A percentile compares a stretch with the other conserved stretches of the same genome.
phyloP scores from a whole-genome alignment of 2,113 vertebrate species.

The Rana temporaria region DNA sequence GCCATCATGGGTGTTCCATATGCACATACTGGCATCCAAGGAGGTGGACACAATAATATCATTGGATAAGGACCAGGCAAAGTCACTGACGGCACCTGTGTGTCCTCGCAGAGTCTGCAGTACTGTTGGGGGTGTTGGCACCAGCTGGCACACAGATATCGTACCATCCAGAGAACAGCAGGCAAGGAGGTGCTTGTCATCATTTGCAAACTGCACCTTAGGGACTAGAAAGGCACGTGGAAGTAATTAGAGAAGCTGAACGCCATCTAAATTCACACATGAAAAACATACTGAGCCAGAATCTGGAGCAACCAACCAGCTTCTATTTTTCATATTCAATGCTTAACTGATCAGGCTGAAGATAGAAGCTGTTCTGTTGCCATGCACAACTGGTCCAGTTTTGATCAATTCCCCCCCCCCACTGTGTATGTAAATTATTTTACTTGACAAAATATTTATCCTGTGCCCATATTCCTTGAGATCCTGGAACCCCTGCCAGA shows the following conservation, averaged over 20 bases:
- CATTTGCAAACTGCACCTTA: slow-evolving; percentile 91
- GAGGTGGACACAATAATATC: slow-evolving; percentile 94
- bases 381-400: too few relatives aligned
- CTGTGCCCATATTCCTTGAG: too few relatives aligned
- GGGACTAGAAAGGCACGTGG: slow-evolving; percentile 71
- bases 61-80: slow-evolving; percentile 94
- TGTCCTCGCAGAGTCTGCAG: slow-evolving; percentile 87
- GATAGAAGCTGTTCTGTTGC: too few relatives aligned
- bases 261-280: too few relatives aligned
- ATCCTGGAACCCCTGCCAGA: too few relatives aligned
- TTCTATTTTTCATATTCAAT: too few relatives aligned
- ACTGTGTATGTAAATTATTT: too few relatives aligned
- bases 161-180: slow-evolving; percentile 92
- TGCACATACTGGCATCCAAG: slow-evolving; percentile 85
- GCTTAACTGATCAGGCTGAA: too few relatives aligned
- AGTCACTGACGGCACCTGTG: slow-evolving; percentile 84
- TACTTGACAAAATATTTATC: too few relatives aligned
- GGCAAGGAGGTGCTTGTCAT: slow-evolving; percentile 91
- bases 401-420: too few relatives aligned
- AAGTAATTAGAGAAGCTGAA: background rate
- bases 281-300: too few relatives aligned
- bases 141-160: slow-evolving; percentile 89
- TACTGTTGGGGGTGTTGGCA: slow-evolving; percentile 84
- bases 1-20: slow-evolving; percentile 91
- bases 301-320: too few relatives aligned